Evolutionary conservation across 2,888 invertebrate species (phyloP).

Genomic region (Liopterus haemorrhoidalis): DNA sequence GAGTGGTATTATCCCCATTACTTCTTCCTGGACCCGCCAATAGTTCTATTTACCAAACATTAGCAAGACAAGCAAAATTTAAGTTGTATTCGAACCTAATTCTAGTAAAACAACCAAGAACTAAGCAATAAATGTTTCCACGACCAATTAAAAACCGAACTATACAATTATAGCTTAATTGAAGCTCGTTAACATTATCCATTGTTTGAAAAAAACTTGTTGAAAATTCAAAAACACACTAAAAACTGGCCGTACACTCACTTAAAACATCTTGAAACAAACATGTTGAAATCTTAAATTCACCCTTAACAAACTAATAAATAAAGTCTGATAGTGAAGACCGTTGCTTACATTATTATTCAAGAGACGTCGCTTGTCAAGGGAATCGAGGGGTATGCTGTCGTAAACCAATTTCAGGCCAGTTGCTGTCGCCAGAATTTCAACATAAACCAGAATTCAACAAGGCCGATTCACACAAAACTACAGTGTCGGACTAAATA

Average conservation of each 20-base stretch:
- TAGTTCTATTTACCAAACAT: no score
- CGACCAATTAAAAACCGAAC: conserved; percentile 15
- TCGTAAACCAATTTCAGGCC: conserved; percentile 15
- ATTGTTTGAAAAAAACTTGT: conserved; percentile 8
- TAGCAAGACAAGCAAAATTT: no score
- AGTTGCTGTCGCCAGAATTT: neutral
- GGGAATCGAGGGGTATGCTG: conserved; percentile 2
- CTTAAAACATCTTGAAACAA: no score
- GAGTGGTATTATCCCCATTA: no score
- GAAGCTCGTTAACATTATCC: conserved; percentile 14
- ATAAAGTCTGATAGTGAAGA: conserved; percentile 5
- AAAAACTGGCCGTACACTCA: conserved; percentile 6
- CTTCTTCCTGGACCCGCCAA: no score
- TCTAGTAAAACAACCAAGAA: no score
- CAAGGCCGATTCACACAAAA: no score
- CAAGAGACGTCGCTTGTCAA: conserved; percentile 11
- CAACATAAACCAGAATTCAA: neutral
- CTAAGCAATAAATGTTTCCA: no score
- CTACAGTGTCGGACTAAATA: no score
- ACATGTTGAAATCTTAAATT: no score
- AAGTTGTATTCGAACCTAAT: no score
- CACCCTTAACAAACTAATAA: conserved; percentile 3
- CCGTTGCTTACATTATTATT: conserved; percentile 13
- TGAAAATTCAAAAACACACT: neutral
- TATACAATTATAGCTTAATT: conserved; percentile 18